Conservation (phyloP, 1,140 invertebrate genomes). For the Heterodera schachtii region DNA sequence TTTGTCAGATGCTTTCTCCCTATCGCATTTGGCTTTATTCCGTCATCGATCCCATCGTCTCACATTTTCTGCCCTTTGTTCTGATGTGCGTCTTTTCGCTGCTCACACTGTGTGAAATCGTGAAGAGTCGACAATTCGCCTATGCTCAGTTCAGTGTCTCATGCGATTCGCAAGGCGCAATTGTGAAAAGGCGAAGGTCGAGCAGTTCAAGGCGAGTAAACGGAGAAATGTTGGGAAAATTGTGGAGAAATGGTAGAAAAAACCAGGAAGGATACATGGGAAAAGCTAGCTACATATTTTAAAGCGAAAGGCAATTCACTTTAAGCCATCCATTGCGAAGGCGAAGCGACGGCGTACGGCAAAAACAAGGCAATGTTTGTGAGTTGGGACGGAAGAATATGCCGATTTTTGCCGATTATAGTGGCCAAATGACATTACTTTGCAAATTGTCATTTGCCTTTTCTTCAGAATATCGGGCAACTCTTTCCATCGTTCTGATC, state of each 20-base stretch:
- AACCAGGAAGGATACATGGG: no score
- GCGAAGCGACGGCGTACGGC: not conserved
- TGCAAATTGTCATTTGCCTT: not conserved
- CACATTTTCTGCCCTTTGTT: constrained; percentile 62
- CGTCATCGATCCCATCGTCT: constrained; percentile 59
- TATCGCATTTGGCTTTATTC: constrained; percentile 64
- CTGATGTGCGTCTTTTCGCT: constrained; percentile 62
- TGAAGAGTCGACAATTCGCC: constrained; percentile 61
- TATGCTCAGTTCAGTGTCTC: constrained; percentile 60
- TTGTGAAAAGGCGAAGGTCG: constrained; percentile 8
- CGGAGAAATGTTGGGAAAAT: not conserved
- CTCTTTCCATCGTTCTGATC: constrained; percentile 61
- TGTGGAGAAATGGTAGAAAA: no score
- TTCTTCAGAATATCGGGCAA: constrained; percentile 61
- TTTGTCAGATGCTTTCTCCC: constrained; percentile 53
- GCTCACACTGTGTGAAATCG: constrained; percentile 60
- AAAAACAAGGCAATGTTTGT: constrained; percentile 31
- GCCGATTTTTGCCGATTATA: no score
- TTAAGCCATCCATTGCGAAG: not conserved
- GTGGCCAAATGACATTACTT: no score
- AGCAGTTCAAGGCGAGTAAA: not conserved
- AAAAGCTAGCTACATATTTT: no score
- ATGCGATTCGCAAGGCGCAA: constrained; percentile 20
- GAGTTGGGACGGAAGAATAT: no score
- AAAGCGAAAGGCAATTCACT: no score